Evolutionary conservation across 2,797 vertebrate species (phyloP).

Genomic region (Enteromius paludinosus): DNA sequence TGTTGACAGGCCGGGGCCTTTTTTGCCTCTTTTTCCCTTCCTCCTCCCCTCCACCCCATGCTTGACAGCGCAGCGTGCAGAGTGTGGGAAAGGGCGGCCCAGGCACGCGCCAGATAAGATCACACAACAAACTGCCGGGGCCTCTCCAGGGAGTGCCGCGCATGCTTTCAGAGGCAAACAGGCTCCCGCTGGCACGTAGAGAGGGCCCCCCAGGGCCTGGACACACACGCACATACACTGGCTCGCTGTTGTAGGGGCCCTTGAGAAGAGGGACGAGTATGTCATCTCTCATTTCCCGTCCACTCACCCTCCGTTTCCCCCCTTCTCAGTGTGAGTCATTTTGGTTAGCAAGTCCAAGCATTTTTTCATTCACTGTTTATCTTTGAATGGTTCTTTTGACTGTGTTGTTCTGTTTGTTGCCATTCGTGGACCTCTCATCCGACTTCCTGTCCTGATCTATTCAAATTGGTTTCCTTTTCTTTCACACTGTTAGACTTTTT

Average conservation of each 20-base stretch:
- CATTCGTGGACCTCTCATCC: slow-evolving; percentile 21
- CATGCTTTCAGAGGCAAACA: slow-evolving; percentile 78
- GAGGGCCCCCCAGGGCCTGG: slow-evolving; percentile 48
- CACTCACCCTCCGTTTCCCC: slow-evolving; percentile 44
- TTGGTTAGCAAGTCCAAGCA: slow-evolving; percentile 38
- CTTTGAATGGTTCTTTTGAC: slow-evolving; percentile 47
- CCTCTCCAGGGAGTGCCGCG: slow-evolving; percentile 76
- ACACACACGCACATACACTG: slow-evolving; percentile 50
- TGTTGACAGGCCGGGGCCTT: slow-evolving; percentile 81
- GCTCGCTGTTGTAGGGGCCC: slow-evolving; percentile 52
- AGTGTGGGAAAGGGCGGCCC: slow-evolving; percentile 88
- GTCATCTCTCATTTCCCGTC: slow-evolving; percentile 61
- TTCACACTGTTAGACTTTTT: not conserved
- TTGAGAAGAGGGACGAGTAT: slow-evolving; percentile 55
- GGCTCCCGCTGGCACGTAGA: slow-evolving; percentile 74
- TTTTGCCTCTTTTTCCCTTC: slow-evolving; percentile 57
- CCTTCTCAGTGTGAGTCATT: slow-evolving; percentile 55
- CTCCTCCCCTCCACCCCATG: slow-evolving; percentile 57
- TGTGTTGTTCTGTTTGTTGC: slow-evolving; percentile 48
- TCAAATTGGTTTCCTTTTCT: slow-evolving; percentile 25
- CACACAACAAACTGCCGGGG: slow-evolving; percentile 80
- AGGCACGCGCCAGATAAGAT: slow-evolving; percentile 89
- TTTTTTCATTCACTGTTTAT: slow-evolving; percentile 47
- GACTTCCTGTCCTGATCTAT: slow-evolving; percentile 24
- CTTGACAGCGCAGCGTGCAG: slow-evolving; percentile 81